These are phyloP conservation scores for Shargacucullia verbasci DNA, from an alignment of 2,888 invertebrate species.

Conservation along the genomic window DNA sequence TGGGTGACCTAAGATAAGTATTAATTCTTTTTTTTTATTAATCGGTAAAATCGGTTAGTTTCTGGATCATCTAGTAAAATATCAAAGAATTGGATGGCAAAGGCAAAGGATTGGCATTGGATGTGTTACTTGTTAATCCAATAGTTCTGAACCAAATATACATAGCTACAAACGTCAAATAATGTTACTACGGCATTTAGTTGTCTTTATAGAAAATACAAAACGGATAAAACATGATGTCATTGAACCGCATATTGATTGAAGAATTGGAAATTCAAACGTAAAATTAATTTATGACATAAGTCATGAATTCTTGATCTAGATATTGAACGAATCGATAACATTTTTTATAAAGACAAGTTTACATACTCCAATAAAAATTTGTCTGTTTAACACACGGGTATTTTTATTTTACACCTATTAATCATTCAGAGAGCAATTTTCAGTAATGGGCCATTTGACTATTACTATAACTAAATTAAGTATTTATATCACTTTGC, in stretches of 20 bases:
- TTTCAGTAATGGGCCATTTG: constrained; percentile 64
- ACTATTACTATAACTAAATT: constrained; percentile 69
- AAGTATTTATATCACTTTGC: constrained; percentile 74
- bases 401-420: constrained; percentile 34
- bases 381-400: constrained; percentile 11
- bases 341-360: constrained; percentile 10
- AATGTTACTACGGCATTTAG: too few species aligned
- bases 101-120: too few species aligned
- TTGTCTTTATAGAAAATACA: neutral
- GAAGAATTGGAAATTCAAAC: constrained; percentile 1
- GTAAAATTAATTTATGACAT: constrained; percentile 1
- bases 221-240: neutral
- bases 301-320: neutral
- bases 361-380: constrained; percentile 35
- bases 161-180: too few species aligned
- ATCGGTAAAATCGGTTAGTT: too few species aligned
- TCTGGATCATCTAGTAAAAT: too few species aligned
- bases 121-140: neutral
- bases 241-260: neutral
- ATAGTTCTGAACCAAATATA: too few species aligned
- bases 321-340: constrained; percentile 18
- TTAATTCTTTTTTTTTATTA: too few species aligned
- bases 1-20: constrained; percentile 52
- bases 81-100: too few species aligned
- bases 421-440: constrained; percentile 63